These are phyloP conservation scores for Drosophila ambigua DNA, from an alignment of 1,140 invertebrate species.

Conservation along the genomic window DNA sequence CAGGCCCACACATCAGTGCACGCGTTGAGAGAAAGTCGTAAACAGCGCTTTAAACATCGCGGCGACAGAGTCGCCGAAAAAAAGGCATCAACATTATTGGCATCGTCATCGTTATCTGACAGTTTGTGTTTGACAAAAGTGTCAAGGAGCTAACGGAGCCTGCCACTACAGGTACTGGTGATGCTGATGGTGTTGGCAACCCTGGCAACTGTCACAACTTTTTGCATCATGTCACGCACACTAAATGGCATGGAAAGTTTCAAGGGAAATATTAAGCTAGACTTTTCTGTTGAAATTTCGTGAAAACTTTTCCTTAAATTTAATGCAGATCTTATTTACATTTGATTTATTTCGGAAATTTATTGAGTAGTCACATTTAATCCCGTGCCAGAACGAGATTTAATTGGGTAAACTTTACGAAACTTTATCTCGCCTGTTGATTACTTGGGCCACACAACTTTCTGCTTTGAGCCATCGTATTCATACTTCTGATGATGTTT, in stretches of 20 bases:
- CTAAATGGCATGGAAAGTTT: constrained; percentile 5
- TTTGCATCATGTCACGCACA: constrained; percentile 51
- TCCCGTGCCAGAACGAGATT: not conserved
- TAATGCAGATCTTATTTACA: not conserved
- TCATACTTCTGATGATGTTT: too few species aligned
- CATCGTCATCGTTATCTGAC: constrained; percentile 77
- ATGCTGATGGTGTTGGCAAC: constrained; percentile 21
- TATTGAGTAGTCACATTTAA: not conserved
- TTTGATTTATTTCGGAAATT: constrained; percentile 3
- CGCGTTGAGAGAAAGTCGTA: constrained; percentile 32
- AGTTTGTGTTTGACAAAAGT: constrained; percentile 61
- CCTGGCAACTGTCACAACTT: constrained; percentile 40
- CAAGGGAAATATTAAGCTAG: not conserved
- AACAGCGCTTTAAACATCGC: constrained; percentile 59
- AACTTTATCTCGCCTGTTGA: too few species aligned
- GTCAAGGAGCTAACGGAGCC: constrained; percentile 59
- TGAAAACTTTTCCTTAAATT: not conserved
- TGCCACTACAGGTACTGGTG: not conserved
- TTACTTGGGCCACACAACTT: too few species aligned
- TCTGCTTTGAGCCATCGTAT: too few species aligned
- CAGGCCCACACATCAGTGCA: constrained; percentile 32
- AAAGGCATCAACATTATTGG: constrained; percentile 63
- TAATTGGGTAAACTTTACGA: not conserved
- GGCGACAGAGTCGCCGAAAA: constrained; percentile 35
- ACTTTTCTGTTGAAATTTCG: not conserved